A percentile compares a stretch with the other conserved stretches of the same genome.
These are phyloP conservation scores for Melanotaenia trifasciata DNA, from an alignment of 2,797 vertebrate genomes.

Conservation along the genomic window DNA sequence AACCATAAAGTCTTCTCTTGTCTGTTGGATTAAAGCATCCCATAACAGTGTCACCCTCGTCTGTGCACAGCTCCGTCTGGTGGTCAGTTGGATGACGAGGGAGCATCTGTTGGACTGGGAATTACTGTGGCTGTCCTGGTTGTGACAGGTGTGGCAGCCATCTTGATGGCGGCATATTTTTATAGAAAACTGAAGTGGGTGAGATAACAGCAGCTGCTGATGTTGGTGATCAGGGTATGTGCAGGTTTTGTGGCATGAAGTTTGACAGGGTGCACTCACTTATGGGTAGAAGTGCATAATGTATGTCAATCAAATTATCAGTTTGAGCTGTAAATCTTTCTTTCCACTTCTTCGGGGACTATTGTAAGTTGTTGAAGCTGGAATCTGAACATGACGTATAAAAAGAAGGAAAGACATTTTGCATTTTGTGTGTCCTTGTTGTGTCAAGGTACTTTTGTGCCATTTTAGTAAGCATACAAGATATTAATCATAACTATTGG, in stretches of 20 bases:
- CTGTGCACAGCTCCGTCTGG: slow-evolving; percentile 64
- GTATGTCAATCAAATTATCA: slow-evolving; percentile 46
- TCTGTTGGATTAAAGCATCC: slow-evolving; percentile 34
- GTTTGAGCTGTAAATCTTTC: slow-evolving; percentile 48
- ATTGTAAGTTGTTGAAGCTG: slow-evolving; percentile 13
- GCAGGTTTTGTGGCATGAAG: slow-evolving; percentile 25
- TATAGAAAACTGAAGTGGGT: slow-evolving; percentile 58
- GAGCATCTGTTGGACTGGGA: slow-evolving; percentile 69
- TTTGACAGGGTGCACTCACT: slow-evolving; percentile 41
- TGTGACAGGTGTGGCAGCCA: slow-evolving; percentile 54
- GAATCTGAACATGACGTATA: neutral
- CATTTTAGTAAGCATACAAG: neutral
- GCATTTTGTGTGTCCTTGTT: neutral
- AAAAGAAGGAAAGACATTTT: slow-evolving; percentile 1
- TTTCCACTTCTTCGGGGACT: slow-evolving; percentile 44
- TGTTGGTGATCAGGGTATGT: slow-evolving; percentile 25
- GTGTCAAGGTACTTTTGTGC: neutral
- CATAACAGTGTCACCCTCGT: slow-evolving; percentile 48
- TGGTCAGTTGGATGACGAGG: slow-evolving; percentile 33
- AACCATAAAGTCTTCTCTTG: slow-evolving; percentile 50
- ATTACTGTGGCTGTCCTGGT: slow-evolving; percentile 74
- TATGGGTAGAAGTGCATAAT: slow-evolving; percentile 59
- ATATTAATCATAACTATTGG: no score
- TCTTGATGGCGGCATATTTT: slow-evolving; percentile 61
- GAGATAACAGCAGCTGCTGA: slow-evolving; percentile 49